These are phyloP conservation scores for Gallirallus australis DNA, from an alignment of 2,797 vertebrate species.

Conservation along the genomic window DNA sequence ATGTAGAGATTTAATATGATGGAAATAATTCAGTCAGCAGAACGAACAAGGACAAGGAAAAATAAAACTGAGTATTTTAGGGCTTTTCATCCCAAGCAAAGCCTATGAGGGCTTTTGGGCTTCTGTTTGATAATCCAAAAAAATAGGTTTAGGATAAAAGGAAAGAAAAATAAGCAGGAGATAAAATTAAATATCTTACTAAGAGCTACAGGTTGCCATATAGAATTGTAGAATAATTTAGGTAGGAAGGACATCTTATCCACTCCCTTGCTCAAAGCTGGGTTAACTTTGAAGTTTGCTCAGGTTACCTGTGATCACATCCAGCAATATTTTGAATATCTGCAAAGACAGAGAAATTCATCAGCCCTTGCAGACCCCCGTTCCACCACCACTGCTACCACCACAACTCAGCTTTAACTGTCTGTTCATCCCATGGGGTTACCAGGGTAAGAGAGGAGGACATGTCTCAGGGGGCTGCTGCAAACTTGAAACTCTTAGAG, in stretches of 20 bases:
- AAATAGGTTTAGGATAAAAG: neutral
- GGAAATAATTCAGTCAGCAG: neutral
- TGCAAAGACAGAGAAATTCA: neutral
- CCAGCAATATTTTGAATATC: neutral
- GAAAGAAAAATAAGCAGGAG: neutral
- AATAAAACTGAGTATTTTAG: neutral
- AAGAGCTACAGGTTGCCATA: neutral
- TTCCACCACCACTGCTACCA: neutral
- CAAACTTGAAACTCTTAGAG: neutral
- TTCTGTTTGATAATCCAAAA: neutral
- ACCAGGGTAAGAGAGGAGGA: neutral
- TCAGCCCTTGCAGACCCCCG: neutral
- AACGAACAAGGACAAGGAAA: neutral
- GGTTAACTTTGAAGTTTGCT: neutral
- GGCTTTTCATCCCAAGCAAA: neutral
- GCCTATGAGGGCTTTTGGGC: neutral
- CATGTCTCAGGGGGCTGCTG: neutral
- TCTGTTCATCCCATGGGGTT: neutral
- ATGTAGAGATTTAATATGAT: neutral
- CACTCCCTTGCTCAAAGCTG: neutral
- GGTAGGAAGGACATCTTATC: neutral
- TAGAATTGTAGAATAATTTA: neutral
- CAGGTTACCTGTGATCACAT: neutral
- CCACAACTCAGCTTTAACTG: neutral
- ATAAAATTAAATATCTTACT: neutral